These are phyloP conservation scores for Blastobasis adustella DNA, from an alignment of 2,888 invertebrate genomes.

Conservation along the genomic window DNA sequence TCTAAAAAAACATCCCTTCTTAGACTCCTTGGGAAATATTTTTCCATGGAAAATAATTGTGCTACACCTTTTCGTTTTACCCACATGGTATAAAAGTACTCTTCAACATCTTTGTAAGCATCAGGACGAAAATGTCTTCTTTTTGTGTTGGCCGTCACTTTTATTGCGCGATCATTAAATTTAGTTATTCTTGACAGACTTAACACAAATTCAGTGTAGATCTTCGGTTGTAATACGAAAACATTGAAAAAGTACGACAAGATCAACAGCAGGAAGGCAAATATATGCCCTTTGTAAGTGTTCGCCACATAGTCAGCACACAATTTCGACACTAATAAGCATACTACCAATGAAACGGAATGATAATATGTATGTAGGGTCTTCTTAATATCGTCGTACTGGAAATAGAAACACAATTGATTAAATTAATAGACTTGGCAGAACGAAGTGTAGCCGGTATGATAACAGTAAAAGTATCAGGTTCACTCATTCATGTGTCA, in stretches of 20 bases:
- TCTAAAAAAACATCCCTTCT: constrained; percentile 43
- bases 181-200: constrained; percentile 27
- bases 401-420: too few relatives aligned
- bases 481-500: too few relatives aligned
- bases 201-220: constrained; percentile 40
- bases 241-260: constrained; percentile 28
- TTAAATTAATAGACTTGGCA: too few relatives aligned
- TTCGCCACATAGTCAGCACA: too few relatives aligned
- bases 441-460: too few relatives aligned
- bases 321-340: too few relatives aligned
- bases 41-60: constrained; percentile 32
- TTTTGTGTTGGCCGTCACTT: constrained; percentile 43
- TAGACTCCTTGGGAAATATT: constrained; percentile 40
- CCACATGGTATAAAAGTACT: constrained; percentile 47
- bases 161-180: constrained; percentile 31
- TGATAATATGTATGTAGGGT: too few relatives aligned
- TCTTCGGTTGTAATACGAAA: constrained; percentile 41
- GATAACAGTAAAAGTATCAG: too few relatives aligned
- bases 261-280: constrained; percentile 12
- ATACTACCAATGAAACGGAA: too few relatives aligned
- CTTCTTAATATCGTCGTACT: too few relatives aligned
- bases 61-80: constrained; percentile 43
- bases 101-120: constrained; percentile 32
- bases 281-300: too few relatives aligned
- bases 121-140: constrained; percentile 33